These are phyloP conservation scores for Elysia crispata DNA, from an alignment of 2,888 invertebrate species.

Conservation along the genomic window DNA sequence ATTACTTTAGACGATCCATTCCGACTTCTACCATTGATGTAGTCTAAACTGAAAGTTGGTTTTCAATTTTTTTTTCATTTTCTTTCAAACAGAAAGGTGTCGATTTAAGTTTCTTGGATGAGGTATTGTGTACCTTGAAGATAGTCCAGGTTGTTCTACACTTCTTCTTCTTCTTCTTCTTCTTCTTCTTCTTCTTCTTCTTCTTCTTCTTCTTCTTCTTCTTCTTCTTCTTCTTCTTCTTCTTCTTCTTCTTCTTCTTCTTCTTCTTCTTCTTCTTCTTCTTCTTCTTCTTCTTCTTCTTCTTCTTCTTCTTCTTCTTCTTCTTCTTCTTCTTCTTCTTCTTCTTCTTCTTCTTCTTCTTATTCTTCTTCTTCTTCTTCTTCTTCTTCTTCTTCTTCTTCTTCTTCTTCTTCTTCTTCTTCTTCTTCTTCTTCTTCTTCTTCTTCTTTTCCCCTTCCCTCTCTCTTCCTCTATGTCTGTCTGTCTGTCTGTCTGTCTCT, in stretches of 20 bases:
- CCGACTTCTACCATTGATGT: no score
- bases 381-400: background rate
- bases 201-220: no score
- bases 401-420: constrained; percentile 1
- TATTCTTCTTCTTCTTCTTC: background rate
- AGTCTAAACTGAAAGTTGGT: no score
- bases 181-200: no score
- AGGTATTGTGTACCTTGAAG: no score
- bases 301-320: background rate
- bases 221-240: background rate
- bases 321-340: background rate
- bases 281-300: constrained; percentile 14
- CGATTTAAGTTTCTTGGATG: no score
- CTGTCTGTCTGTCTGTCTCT: constrained; percentile 13
- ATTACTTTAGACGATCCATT: no score
- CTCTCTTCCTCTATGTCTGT: no score
- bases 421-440: background rate
- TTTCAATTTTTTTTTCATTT: no score
- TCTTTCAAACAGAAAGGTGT: no score
- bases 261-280: constrained; percentile 21
- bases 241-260: background rate
- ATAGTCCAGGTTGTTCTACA: no score
- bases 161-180: no score
- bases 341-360: constrained; percentile 1
- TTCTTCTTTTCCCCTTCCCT: background rate